Evolutionary conservation across 2,113 vertebrate species (phyloP), one percentile per base, ranked within the genome.

Genomic region (Fregata magnificens): DNA sequence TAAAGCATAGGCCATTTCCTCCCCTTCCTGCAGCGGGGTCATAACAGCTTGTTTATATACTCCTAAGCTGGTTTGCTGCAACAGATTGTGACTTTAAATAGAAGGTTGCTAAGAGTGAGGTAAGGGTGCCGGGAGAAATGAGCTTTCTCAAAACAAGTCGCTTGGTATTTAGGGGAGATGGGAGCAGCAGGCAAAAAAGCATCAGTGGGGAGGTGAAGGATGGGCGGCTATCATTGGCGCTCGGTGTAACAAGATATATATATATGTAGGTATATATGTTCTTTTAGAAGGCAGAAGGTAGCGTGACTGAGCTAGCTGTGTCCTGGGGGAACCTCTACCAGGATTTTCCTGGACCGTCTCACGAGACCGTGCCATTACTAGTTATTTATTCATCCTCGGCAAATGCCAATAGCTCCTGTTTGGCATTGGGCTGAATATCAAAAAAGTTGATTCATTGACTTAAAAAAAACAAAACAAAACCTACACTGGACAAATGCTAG

Each of bases 401-500:
- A 96, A 96, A 96, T 96, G 95, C 96, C 95, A 95, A 2, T 20
- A 90, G 95, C 95, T 94, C 88, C 93, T 97, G 93, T 94, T 96
- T 96, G 96, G 95, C 84, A 0, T 83, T 22, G 84, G 84, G 94
- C 88, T 96, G 96, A 96, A 96, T 95, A 96, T 91, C 95, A 93
- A 87, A 80, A 73, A 95, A 95, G 95, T 97, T 97, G 92, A 95
- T 96, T 94, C 91, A 95, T 26, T 86, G 94, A 63, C 88, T 96
- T 87, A n/a, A 63, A 94, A 63, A 94, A 90, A 93, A 90, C 86
- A 90, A 95, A 91, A 79, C 74, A 69, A 96, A 97, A 94, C 96
- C 96, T 96, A 94, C 97, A 95, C 95, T 88, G 95, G 96, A 95
- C 93, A 93, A 94, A 95, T 95, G 94, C 86, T 97, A 80, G 84